A percentile compares a stretch with the other conserved stretches of the same genome.
Conservation (phyloP, 2,888 invertebrate species). For the Lomographa bimaculata region DNA sequence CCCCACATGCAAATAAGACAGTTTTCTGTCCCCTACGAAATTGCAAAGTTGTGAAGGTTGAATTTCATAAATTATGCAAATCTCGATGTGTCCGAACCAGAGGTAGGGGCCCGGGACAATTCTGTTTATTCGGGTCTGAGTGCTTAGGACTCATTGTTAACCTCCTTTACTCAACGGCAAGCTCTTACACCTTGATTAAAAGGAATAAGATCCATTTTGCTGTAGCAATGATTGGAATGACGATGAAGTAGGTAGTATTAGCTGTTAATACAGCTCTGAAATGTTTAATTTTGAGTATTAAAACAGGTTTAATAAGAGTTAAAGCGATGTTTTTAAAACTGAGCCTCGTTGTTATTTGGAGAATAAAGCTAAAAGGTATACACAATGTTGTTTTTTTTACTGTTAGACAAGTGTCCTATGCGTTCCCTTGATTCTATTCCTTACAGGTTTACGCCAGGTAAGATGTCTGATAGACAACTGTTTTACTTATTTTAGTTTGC, state of each 20-base stretch:
- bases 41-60: slow-evolving; percentile 33
- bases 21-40: slow-evolving; percentile 26
- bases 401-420: too few relatives aligned
- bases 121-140: slow-evolving; percentile 36
- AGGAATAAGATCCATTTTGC: slow-evolving; percentile 2
- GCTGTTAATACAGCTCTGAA: slow-evolving; percentile 12
- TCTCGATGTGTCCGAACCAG: slow-evolving; percentile 25
- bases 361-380: too few relatives aligned
- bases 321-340: not conserved
- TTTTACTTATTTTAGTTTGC: too few relatives aligned
- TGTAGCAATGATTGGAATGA: not conserved
- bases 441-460: too few relatives aligned
- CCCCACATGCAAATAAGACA: slow-evolving; percentile 22
- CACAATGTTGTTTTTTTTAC: too few relatives aligned
- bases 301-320: slow-evolving; percentile 6
- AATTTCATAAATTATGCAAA: slow-evolving; percentile 35
- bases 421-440: too few relatives aligned
- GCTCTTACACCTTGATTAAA: not conserved
- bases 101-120: slow-evolving; percentile 29
- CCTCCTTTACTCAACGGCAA: slow-evolving; percentile 2
- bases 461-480: too few relatives aligned
- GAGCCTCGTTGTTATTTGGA: too few relatives aligned
- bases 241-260: slow-evolving; percentile 7
- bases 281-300: slow-evolving; percentile 14
- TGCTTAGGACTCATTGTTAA: slow-evolving; percentile 32